Conservation (phyloP, 2,113 vertebrate species). For the Macroglossus sobrinus region DNA sequence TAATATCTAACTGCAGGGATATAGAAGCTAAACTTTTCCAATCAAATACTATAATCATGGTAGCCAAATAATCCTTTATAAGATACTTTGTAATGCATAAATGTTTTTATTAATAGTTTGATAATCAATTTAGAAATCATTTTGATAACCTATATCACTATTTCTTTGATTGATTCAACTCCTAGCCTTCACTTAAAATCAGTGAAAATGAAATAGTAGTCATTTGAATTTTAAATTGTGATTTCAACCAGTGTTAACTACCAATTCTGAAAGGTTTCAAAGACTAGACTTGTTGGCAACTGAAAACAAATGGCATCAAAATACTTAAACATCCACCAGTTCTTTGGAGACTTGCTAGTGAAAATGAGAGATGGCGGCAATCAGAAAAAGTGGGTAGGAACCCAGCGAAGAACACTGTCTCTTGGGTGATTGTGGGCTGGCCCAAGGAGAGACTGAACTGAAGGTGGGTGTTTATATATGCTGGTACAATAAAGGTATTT, state of each 20-base stretch:
- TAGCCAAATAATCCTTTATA: constrained; percentile 12
- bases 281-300: neutral
- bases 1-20: constrained; percentile 11
- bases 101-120: neutral
- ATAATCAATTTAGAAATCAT: constrained; percentile 29
- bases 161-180: neutral
- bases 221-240: constrained; percentile 16
- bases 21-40: neutral
- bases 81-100: neutral
- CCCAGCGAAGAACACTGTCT: neutral
- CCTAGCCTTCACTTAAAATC: constrained; percentile 30
- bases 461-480: neutral
- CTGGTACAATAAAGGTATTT: neutral
- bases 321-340: neutral
- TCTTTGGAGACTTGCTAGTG: neutral
- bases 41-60: neutral
- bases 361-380: neutral
- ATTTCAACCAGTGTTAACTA: constrained; percentile 10
- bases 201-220: neutral
- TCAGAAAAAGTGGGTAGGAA: neutral
- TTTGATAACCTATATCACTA: neutral
- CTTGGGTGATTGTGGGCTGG: neutral
- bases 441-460: neutral
- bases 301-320: neutral
- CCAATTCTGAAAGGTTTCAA: constrained; percentile 17